These are phyloP conservation scores for Forbesichthys agassizii DNA, from an alignment of 2,113 vertebrate species.

Conservation along the genomic window DNA sequence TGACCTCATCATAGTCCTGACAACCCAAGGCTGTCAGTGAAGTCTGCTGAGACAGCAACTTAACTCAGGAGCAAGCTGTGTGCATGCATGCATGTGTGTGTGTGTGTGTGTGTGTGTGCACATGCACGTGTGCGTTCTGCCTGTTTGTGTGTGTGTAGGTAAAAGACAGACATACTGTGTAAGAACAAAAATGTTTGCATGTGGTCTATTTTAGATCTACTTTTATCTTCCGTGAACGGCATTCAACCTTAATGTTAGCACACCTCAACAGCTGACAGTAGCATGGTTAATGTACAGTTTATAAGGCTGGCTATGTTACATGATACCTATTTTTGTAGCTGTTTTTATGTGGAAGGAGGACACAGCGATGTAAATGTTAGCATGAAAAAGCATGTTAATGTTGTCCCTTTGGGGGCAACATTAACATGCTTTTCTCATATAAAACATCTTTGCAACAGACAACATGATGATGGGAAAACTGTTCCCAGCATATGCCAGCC, in stretches of 20 bases:
- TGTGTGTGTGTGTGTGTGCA: background rate
- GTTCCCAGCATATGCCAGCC: constrained; percentile 22
- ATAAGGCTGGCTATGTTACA: constrained; percentile 22
- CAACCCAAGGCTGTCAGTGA: constrained; percentile 66
- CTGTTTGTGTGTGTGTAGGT: background rate
- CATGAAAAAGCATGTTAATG: constrained; percentile 51
- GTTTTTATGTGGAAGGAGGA: constrained; percentile 12
- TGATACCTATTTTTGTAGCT: constrained; percentile 47
- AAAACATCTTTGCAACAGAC: constrained; percentile 45
- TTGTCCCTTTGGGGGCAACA: constrained; percentile 39
- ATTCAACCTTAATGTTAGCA: constrained; percentile 34
- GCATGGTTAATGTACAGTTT: constrained; percentile 16
- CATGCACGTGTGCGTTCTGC: background rate
- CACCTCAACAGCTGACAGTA: constrained; percentile 32
- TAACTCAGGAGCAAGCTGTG: constrained; percentile 12
- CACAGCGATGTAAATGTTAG: constrained; percentile 23
- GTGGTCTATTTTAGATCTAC: constrained; percentile 14
- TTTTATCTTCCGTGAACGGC: constrained; percentile 37
- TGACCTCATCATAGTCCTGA: constrained; percentile 70
- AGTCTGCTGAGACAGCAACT: constrained; percentile 70
- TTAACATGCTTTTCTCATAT: constrained; percentile 30
- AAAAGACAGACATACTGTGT: background rate
- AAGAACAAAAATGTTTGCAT: background rate
- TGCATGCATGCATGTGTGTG: constrained; percentile 1
- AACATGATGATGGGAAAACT: constrained; percentile 2